phyloP scores from a whole-genome alignment of 2,888 invertebrate species.

The Eristalis pertinax region DNA sequence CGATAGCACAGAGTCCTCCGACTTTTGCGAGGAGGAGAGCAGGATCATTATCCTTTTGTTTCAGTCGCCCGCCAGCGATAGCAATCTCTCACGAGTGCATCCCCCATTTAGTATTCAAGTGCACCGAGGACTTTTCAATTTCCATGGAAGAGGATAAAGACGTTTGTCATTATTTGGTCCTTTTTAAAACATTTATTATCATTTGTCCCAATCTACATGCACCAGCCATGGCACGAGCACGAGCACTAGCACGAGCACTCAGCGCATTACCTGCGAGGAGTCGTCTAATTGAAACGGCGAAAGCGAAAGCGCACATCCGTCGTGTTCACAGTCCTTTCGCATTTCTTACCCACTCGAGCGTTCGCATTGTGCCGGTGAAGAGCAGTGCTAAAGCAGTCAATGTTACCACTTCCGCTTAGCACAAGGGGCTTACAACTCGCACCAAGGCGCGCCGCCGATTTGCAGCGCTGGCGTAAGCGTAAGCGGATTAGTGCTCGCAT shows the following conservation, averaged over 20 bases:
- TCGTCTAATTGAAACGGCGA: not conserved
- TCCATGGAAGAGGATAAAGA: not conserved
- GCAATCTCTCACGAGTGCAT: not conserved
- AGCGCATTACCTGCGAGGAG: not conserved
- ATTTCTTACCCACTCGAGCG: not conserved
- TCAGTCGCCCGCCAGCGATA: not conserved
- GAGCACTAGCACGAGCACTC: not conserved
- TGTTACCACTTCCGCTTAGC: constrained; percentile 36
- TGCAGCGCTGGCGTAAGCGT: constrained; percentile 21
- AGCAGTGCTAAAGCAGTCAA: not conserved
- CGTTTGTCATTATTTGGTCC: not conserved
- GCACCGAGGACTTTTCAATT: not conserved
- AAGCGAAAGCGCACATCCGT: not conserved
- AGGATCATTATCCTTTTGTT: not conserved
- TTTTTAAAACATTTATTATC: not conserved
- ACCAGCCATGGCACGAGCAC: not conserved
- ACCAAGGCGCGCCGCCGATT: not conserved
- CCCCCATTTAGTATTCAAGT: not conserved
- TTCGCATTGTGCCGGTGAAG: not conserved
- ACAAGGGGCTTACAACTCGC: constrained; percentile 19
- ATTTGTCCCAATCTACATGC: not conserved
- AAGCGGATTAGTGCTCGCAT: constrained; percentile 31
- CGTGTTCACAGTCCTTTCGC: not conserved
- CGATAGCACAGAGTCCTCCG: not conserved
- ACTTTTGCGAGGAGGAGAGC: not conserved